Percentiles rank a stretch among this genome's conserved stretches.
These are phyloP conservation scores for Chaunax sp. DNA, from an alignment of 2,797 vertebrate genomes.

Conservation along the genomic window DNA sequence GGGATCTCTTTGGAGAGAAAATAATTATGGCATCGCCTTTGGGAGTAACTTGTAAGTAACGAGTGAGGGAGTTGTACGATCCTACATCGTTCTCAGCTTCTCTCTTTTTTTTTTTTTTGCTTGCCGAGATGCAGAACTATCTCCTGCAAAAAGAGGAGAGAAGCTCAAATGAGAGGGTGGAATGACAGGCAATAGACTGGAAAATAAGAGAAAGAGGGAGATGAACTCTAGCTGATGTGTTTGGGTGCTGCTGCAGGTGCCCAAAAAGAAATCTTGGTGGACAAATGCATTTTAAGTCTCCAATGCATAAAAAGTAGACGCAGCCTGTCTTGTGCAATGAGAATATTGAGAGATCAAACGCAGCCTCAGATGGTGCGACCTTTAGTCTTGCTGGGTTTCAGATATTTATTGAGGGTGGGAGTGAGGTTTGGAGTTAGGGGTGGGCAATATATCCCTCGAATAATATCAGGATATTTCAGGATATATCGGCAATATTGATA, in stretches of 20 bases:
- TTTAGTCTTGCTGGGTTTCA: constrained; percentile 9
- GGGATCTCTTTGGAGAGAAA: background rate
- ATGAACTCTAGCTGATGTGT: constrained; percentile 57
- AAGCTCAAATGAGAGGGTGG: constrained; percentile 55
- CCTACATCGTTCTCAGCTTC: constrained; percentile 37
- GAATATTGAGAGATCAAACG: constrained; percentile 31
- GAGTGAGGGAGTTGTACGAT: constrained; percentile 20
- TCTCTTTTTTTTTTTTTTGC: constrained; percentile 8
- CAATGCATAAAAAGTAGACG: constrained; percentile 40
- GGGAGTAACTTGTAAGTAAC: constrained; percentile 12
- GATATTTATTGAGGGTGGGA: constrained; percentile 1
- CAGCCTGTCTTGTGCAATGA: constrained; percentile 28
- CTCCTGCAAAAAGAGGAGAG: constrained; percentile 25
- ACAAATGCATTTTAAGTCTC: constrained; percentile 50
- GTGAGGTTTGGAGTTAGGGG: too few species aligned
- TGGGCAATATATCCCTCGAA: too few species aligned
- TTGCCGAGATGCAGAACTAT: constrained; percentile 49
- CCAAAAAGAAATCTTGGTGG: constrained; percentile 38
- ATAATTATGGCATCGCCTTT: constrained; percentile 9
- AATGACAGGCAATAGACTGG: constrained; percentile 58
- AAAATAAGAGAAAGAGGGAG: constrained; percentile 53
- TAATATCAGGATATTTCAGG: too few species aligned
- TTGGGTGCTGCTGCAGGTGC: constrained; percentile 47
- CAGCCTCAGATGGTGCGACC: constrained; percentile 4
- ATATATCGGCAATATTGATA: background rate